A percentile compares a stretch with the other conserved stretches of the same genome.
Evolutionary conservation across 2,113 vertebrate genomes (phyloP).

Genomic region (Sander vitreus): DNA sequence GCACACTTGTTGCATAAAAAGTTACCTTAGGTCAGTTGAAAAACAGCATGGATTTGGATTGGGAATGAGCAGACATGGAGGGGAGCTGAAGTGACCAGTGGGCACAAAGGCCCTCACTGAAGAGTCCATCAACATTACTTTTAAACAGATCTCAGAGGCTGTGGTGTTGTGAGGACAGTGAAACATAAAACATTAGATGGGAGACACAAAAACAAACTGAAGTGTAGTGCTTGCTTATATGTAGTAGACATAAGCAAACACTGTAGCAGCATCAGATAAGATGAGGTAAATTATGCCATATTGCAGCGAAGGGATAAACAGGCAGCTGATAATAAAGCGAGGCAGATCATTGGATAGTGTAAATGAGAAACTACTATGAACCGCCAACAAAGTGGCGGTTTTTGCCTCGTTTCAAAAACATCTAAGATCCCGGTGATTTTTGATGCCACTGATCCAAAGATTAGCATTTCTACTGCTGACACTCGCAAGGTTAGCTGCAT

Average conservation of each 20-base stretch:
- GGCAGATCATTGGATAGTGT: background rate
- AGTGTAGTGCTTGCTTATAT: slow-evolving; percentile 16
- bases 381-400: too few species aligned
- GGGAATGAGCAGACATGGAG: slow-evolving; percentile 23
- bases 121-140: background rate
- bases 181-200: background rate
- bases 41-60: slow-evolving; percentile 42
- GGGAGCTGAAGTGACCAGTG: background rate
- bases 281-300: slow-evolving; percentile 6
- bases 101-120: slow-evolving; percentile 13
- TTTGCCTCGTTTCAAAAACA: background rate
- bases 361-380: slow-evolving; percentile 2
- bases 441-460: background rate
- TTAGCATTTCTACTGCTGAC: background rate
- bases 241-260: slow-evolving; percentile 22
- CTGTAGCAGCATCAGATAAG: slow-evolving; percentile 47
- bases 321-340: background rate
- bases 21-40: slow-evolving; percentile 45
- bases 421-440: rapidly evolving
- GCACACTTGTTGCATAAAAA: slow-evolving; percentile 69
- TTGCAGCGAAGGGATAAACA: slow-evolving; percentile 12
- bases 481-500: background rate
- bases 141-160: background rate
- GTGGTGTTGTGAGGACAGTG: background rate
- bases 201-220: slow-evolving; percentile 1